These are phyloP conservation scores for Calephelis perditalis DNA, from an alignment of 2,888 invertebrate species.

Conservation along the genomic window DNA sequence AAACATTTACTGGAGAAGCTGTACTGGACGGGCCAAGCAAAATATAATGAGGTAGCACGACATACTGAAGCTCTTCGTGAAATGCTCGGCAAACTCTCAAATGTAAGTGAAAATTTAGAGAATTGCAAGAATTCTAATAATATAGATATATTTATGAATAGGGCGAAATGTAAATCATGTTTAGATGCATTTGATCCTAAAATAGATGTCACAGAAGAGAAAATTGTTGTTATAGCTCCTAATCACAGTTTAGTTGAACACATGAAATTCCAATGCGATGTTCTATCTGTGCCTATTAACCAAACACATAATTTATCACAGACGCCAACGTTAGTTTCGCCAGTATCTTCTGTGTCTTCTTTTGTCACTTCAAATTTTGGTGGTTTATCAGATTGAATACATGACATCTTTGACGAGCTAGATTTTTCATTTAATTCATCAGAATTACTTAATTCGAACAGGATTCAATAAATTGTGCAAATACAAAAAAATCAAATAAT, in stretches of 20 bases:
- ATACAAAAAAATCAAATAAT: too few relatives aligned
- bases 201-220: slow-evolving; percentile 7
- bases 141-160: neutral
- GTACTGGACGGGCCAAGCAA: slow-evolving; percentile 3
- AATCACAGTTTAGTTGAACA: slow-evolving; percentile 3
- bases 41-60: slow-evolving; percentile 5
- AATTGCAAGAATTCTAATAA: slow-evolving; percentile 1
- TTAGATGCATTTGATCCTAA: neutral
- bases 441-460: too few relatives aligned
- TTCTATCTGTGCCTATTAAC: neutral
- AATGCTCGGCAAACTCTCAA: neutral
- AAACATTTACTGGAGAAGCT: neutral
- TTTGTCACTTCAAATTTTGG: neutral
- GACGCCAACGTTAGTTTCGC: neutral
- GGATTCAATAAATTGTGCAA: too few relatives aligned
- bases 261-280: slow-evolving; percentile 3
- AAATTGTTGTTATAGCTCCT: slow-evolving; percentile 3
- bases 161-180: neutral
- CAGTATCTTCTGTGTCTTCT: neutral
- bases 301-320: neutral
- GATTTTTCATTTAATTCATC: too few relatives aligned
- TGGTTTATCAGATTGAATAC: neutral
- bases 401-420: too few relatives aligned
- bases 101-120: neutral
- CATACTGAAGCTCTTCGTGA: neutral